These are phyloP conservation scores for Aradus depressus DNA, from an alignment of 2,888 invertebrate species.

Conservation along the genomic window DNA sequence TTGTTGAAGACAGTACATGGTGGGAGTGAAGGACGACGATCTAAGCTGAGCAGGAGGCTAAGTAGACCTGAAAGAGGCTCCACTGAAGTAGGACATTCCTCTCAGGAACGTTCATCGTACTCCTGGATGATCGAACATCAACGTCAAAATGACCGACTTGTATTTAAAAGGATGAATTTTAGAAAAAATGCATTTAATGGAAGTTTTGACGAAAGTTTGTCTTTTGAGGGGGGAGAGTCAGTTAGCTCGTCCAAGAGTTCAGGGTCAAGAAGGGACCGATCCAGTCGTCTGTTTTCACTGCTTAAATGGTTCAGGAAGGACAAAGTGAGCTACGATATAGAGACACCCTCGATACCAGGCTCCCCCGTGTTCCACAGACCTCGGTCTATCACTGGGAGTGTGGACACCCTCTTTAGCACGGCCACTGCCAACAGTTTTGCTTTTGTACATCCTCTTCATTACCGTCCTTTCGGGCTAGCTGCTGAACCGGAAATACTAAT, in stretches of 20 bases:
- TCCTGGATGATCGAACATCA: constrained; percentile 12
- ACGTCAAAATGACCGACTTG: constrained; percentile 11
- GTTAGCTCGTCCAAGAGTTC: constrained; percentile 20
- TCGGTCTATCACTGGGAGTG: constrained; percentile 46
- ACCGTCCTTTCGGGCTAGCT: constrained; percentile 38
- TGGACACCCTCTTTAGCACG: constrained; percentile 57
- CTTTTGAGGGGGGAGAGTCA: neutral
- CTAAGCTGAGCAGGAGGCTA: too few species aligned
- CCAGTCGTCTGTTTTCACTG: constrained; percentile 47
- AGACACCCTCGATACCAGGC: constrained; percentile 25
- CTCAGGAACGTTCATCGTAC: constrained; percentile 4
- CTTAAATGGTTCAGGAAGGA: constrained; percentile 61
- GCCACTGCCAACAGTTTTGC: constrained; percentile 63
- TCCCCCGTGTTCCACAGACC: constrained; percentile 29
- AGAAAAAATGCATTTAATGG: constrained; percentile 4
- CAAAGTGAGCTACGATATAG: constrained; percentile 30
- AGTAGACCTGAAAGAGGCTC: too few species aligned
- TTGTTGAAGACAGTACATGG: too few species aligned
- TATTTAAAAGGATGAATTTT: constrained; percentile 8
- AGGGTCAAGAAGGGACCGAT: constrained; percentile 24
- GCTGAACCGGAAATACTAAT: constrained; percentile 36
- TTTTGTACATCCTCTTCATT: constrained; percentile 48
- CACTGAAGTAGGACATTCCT: too few species aligned
- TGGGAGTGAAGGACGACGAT: too few species aligned
- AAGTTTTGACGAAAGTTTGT: constrained; percentile 11